These are phyloP conservation scores for Caradrina kadenii DNA, from an alignment of 2,888 invertebrate species.

Conservation along the genomic window DNA sequence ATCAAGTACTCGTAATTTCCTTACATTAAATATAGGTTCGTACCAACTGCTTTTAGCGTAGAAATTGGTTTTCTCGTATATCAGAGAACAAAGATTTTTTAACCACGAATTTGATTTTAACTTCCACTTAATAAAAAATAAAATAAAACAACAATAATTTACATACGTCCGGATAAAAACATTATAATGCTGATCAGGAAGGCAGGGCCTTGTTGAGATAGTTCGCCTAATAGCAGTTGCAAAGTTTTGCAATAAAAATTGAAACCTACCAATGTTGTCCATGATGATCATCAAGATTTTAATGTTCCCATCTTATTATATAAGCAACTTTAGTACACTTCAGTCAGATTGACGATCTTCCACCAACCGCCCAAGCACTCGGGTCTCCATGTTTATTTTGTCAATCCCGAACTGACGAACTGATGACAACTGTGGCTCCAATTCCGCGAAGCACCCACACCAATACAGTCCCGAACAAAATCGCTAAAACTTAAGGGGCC, in stretches of 20 bases:
- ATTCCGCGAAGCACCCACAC: conserved; percentile 41
- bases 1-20: background rate
- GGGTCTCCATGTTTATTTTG: background rate
- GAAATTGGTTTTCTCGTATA: background rate
- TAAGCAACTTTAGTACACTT: background rate
- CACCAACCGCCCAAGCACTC: conserved; percentile 6
- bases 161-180: too few relatives aligned
- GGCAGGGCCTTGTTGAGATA: conserved; percentile 7
- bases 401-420: conserved; percentile 21
- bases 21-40: background rate
- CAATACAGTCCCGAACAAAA: conserved; percentile 76
- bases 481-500: conserved; percentile 89
- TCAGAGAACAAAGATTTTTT: background rate
- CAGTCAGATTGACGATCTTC: background rate
- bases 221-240: background rate
- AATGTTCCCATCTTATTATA: background rate
- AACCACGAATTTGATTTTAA: background rate
- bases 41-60: background rate
- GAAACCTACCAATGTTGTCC: background rate
- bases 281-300: conserved; percentile 3
- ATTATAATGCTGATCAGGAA: conserved; percentile 2
- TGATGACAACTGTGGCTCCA: conserved; percentile 35
- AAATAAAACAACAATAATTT: too few relatives aligned
- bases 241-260: background rate
- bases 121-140: too few relatives aligned